Conservation (phyloP, 2,113 vertebrate genomes). For the Microtus oregoni region DNA sequence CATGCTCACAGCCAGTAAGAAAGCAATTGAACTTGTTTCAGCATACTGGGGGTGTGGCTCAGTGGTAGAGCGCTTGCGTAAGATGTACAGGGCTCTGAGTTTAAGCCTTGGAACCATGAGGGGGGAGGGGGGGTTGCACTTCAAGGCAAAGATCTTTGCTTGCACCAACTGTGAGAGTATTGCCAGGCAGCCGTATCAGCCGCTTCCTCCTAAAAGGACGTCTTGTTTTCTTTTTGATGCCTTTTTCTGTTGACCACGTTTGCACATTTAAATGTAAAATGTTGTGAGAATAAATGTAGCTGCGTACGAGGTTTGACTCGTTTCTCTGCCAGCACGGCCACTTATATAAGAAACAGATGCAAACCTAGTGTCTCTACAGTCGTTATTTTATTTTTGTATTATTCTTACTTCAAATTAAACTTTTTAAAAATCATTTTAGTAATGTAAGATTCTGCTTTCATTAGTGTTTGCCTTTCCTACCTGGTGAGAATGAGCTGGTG, state of each 20-base stretch:
- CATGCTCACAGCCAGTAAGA: slow-evolving; percentile 28
- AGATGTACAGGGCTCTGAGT: not conserved
- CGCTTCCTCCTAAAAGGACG: slow-evolving; percentile 52
- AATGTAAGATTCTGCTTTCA: slow-evolving; percentile 21
- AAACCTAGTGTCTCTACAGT: not conserved
- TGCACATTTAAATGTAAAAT: slow-evolving; percentile 94
- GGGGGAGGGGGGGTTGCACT: too few species aligned
- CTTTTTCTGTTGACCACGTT: slow-evolving; percentile 89
- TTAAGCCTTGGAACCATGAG: not conserved
- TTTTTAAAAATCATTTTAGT: slow-evolving; percentile 40
- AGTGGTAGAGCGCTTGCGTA: not conserved
- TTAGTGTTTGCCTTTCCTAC: not conserved
- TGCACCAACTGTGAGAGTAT: slow-evolving; percentile 16
- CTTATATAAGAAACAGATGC: not conserved
- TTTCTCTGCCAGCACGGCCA: slow-evolving; percentile 64
- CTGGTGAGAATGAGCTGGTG: not conserved
- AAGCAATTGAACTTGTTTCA: not conserved
- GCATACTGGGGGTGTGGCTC: not conserved
- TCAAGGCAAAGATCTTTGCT: not conserved
- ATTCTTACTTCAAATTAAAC: slow-evolving; percentile 20
- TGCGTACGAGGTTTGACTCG: slow-evolving; percentile 83
- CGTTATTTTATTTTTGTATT: slow-evolving; percentile 54
- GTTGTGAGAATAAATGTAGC: slow-evolving; percentile 96
- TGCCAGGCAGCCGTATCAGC: not conserved
- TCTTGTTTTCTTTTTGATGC: slow-evolving; percentile 68